Evolutionary conservation across 2,113 vertebrate species (phyloP).

Genomic region (Hemichromis elongatus): DNA sequence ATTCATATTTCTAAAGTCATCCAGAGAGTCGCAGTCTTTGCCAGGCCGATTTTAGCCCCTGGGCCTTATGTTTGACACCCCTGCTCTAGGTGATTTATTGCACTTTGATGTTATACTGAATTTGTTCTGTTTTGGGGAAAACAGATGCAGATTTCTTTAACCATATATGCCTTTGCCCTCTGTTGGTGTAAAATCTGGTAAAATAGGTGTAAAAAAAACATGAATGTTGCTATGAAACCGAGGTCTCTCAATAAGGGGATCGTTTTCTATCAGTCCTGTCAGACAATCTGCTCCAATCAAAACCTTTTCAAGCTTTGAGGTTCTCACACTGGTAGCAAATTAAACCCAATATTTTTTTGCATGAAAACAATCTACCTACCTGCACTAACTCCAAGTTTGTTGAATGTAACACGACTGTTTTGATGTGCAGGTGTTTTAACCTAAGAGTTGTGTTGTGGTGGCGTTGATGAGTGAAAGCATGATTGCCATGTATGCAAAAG

Average conservation of each 20-base stretch:
- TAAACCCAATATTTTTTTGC: not conserved
- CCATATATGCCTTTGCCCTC: not conserved
- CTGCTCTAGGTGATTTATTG: not conserved
- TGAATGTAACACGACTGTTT: constrained; percentile 36
- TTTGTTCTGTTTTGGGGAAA: not conserved
- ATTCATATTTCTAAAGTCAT: rapidly evolving
- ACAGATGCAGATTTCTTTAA: not conserved
- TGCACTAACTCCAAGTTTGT: not conserved
- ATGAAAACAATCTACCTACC: not conserved
- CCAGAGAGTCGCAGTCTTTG: not conserved
- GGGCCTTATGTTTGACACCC: not conserved
- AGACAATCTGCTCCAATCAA: not conserved
- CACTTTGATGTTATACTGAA: not conserved
- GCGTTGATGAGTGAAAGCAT: not conserved
- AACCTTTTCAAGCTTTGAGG: not conserved
- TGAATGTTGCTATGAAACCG: not conserved
- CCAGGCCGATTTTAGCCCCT: not conserved
- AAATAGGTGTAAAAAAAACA: too few relatives aligned
- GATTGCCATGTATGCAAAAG: not conserved
- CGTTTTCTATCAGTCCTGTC: not conserved
- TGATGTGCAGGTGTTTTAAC: not conserved
- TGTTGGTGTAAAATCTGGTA: too few relatives aligned
- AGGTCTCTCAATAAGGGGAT: not conserved
- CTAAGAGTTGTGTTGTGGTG: not conserved
- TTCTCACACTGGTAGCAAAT: not conserved